phyloP scores from a whole-genome alignment of 1,140 invertebrate genomes.

The Palaemon carinicauda region DNA sequence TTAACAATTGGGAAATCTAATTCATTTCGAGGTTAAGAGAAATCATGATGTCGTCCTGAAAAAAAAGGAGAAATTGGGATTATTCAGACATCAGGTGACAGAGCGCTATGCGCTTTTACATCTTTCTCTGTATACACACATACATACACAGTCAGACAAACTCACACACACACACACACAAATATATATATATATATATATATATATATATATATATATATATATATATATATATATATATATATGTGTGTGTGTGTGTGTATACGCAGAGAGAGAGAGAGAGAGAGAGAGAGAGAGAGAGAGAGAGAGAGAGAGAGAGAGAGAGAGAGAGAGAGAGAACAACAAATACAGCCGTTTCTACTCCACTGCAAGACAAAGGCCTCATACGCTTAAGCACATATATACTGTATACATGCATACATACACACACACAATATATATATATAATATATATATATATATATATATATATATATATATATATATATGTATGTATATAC shows the following conservation, averaged over 20 bases:
- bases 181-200: conserved; percentile 2
- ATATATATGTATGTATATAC: conserved; percentile 26
- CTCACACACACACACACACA: neutral
- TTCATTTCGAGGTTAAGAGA: too few relatives aligned
- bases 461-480: conserved; percentile 14
- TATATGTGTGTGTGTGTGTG: neutral
- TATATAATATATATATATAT: neutral
- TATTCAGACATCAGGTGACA: too few relatives aligned
- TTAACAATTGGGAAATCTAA: too few relatives aligned
- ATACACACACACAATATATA: too few relatives aligned
- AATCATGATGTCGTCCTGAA: too few relatives aligned
- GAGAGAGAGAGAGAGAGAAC: neutral
- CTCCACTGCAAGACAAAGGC: neutral
- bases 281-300: neutral
- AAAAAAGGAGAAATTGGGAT: too few relatives aligned
- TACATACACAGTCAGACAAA: neutral
- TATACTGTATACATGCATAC: neutral
- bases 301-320: neutral
- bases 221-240: conserved; percentile 2
- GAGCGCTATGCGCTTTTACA: too few relatives aligned
- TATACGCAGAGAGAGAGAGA: neutral
- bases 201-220: conserved; percentile 2
- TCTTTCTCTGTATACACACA: too few relatives aligned
- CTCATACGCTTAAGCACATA: neutral
- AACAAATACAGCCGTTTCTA: too few relatives aligned